Base-by-base conservation (phyloP, 1,140 invertebrate species). In the Microplitis demolitor region DNA sequence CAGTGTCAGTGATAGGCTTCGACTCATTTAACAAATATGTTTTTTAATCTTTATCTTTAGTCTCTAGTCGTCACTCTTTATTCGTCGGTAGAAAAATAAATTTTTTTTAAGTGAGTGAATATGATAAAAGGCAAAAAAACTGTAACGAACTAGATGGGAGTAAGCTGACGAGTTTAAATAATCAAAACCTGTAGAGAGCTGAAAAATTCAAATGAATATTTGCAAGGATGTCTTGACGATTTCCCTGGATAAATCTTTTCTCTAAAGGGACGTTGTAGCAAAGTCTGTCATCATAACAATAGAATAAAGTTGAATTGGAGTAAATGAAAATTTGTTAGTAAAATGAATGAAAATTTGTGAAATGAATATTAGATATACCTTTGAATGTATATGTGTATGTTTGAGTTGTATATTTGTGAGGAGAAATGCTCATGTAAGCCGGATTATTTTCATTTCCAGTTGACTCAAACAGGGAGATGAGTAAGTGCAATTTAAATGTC, bases 401-500 rank as follows among this genome's bases (percentile, higher is more conserved):
- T 8, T 45, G 39, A 24, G 39, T 9, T 45, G 39, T 45, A 9
- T 45, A 45, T 45, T 6, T 45, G 33, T 16, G 68, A 56, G 50
- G 33, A 33, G 53, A 45, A 9, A 45, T 16, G 54, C 14, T 31
- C 33, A 71, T 72, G 78, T 77, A 78, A 71, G 76, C 74, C 74
- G 77, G 80, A 78, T 78, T 77, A 81, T 79, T 82, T 78, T 78
- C 80, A 81, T 82, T 82, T 81, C 80, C 81, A 80, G 80, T 82
- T 82, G 78, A 80, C 78, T 80, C 74, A 16, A n/a, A 14, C 69
- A 54, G 39, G 11, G 37, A 13, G 45, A 34, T 45, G 70, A 53
- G 54, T 60, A 83, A 83, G 80, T 83, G 77, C 78, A 78, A 83
- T 85, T 82, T 83, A 83, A 85, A 83, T 83, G 82, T 74, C 78